Base-by-base conservation (phyloP, 2,888 invertebrate species). In the Brachylomia viminalis region DNA sequence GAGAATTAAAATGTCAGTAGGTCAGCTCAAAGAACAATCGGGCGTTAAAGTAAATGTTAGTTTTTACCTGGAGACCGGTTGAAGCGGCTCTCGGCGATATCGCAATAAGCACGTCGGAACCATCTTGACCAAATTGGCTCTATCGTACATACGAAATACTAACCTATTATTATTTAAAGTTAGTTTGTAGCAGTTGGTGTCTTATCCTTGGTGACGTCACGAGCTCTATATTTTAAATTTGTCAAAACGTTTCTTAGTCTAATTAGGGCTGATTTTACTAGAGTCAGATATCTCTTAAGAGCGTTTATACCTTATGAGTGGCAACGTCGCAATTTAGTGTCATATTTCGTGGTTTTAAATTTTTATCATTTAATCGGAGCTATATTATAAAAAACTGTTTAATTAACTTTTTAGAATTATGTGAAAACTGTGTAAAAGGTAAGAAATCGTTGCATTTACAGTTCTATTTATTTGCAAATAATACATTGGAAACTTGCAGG, bases 1-100 rank as follows among this genome's bases (percentile, higher is more conserved):
- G 81, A 84, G 82, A 85, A 72, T 65, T 72, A 64, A 72, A 78
- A 85, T 85, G 56, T 61, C 79, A 85, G 79, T 84, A 66, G 83
- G 79, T 76, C 77, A 83, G 27, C 49, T 58, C 65, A 58, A 56
- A 82, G 75, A 84, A 84, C 83, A 84, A 84, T 85, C 69, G 75
- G 70, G 72, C 69, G 69, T 72, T 82, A 85, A 71, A 83, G 56
- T 75, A 78, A 85, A 82, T 73, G 74, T 84, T 77, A 38, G 58
- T 81, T 74, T 74, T 85, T 74, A 74, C 65, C n/a, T 78, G 78
- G 61, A 72, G 77, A 82, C 74, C 78, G 74, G 78, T 82, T 74
- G 33, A 56, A 66, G 38, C 45, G 27, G 56, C 30, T 59, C 72
- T 84, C 66, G 27, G 66, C 27, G 65, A 70, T 70, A 73, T 84